Evolutionary conservation across 2,113 vertebrate species (phyloP), one percentile per base, ranked within the genome.

Genomic region (Pelmatolapia mariae): DNA sequence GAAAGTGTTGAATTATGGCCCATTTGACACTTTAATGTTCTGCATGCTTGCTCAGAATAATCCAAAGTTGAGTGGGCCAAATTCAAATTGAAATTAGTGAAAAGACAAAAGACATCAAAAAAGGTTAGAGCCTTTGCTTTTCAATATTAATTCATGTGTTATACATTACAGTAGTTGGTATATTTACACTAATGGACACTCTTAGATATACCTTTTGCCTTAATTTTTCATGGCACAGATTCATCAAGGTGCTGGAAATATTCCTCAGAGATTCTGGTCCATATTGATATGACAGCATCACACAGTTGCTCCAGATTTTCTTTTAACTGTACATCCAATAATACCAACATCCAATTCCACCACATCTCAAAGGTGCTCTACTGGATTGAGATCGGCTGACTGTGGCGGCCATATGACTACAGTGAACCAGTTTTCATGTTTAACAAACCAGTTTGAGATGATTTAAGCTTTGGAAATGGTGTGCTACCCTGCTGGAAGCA

Each of bases 11-110:
- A 94, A 91, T 91, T 93, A 91, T 90, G 87, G 91, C 24, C 82
- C 71, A 47, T 89, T 93, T 94, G 92, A 92, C 90, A 93, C 81
- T 80, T 93, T 90, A 93, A 93, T 93, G 89, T 86, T 90, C 88
- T 83, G 56, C 50, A 54, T 61, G 79, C 82, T 83, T 61, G 63
- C 89, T 86, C 43, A 53, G 57, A 89, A 90, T 82, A 85, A 80
- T 89, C 82, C 80, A 53, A 63, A 85, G n/a, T 81, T 80, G 71
- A 91, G 59, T 47, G 81, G 61, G 82, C 59, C 56, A 61, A 78
- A 73, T 40, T 73, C 13, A 73, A 45, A 45, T 45, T 85, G 43
- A 85, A 78, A 66, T 82, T 8, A 61, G 68, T 16, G 29, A 40
- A 86, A 87, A 84, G 22, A 54, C 8, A 81, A 13, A 66, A 36